These are phyloP conservation scores for Sarcophaga bullata DNA, from an alignment of 1,140 invertebrate species.

Conservation along the genomic window DNA sequence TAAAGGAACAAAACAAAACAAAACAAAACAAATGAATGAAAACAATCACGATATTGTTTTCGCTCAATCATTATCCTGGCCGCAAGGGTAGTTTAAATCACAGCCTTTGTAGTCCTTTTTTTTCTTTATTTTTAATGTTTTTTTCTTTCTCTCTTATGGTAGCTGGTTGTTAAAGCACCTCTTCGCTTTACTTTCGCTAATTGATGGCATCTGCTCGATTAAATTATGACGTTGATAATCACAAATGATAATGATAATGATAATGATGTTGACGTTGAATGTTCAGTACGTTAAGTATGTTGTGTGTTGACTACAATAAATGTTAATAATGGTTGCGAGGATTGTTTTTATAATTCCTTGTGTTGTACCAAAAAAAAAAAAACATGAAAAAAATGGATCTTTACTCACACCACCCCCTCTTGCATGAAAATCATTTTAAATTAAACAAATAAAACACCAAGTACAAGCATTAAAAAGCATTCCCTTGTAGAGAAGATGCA, in stretches of 20 bases:
- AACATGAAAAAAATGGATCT: no score
- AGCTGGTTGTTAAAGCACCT: background rate
- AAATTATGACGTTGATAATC: slow-evolving; percentile 30
- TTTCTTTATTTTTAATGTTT: no score
- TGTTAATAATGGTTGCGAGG: background rate
- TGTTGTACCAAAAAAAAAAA: background rate
- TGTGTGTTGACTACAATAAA: background rate
- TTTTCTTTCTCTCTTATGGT: background rate
- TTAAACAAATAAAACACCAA: no score
- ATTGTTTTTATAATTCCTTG: background rate
- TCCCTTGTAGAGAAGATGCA: background rate
- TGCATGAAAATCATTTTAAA: no score
- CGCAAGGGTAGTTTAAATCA: slow-evolving; percentile 40
- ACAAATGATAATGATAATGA: background rate
- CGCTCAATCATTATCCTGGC: slow-evolving; percentile 35
- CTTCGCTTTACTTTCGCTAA: slow-evolving; percentile 32
- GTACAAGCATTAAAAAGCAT: background rate
- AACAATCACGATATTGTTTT: slow-evolving; percentile 36
- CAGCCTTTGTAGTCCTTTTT: slow-evolving; percentile 11
- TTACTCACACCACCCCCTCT: background rate
- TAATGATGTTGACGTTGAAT: background rate
- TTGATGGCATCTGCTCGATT: slow-evolving; percentile 39
- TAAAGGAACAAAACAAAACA: no score
- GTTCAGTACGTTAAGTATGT: no score
- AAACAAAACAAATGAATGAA: background rate